Conservation (phyloP, 23 tunicate genomes). For the Styela plicata region DNA sequence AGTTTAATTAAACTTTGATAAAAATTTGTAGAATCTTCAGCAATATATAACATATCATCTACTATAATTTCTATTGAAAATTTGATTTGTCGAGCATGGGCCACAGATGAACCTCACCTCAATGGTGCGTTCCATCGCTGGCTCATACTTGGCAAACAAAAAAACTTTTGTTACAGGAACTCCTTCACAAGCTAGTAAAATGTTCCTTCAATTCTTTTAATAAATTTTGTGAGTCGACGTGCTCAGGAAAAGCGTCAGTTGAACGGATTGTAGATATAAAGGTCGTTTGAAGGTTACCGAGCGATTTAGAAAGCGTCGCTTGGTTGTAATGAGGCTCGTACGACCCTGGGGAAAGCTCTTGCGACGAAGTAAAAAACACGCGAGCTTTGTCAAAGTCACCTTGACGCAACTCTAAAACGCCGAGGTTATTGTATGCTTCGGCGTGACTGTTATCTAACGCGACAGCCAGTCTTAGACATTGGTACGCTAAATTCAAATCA, state of each 20-base stretch:
- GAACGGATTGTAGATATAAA: slow-evolving; percentile 49
- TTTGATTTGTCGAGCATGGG: too few species aligned
- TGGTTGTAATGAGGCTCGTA: slow-evolving; percentile 88
- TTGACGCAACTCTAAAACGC: slow-evolving; percentile 73
- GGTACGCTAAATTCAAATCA: slow-evolving; percentile 78
- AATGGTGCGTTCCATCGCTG: too few species aligned
- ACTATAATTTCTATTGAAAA: too few species aligned
- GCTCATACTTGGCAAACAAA: too few species aligned
- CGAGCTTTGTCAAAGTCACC: slow-evolving; percentile 86
- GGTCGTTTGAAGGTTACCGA: slow-evolving; percentile 76
- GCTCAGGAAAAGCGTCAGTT: slow-evolving; percentile 71
- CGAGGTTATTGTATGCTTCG: slow-evolving; percentile 88
- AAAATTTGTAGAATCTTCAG: too few species aligned
- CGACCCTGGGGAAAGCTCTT: slow-evolving; percentile 57
- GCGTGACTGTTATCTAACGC: slow-evolving; percentile 66
- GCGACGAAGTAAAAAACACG: slow-evolving; percentile 50
- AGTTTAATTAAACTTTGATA: too few species aligned
- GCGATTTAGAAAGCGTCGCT: slow-evolving; percentile 59
- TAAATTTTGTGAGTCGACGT: slow-evolving; percentile 65
- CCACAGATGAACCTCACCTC: too few species aligned
- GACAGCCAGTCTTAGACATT: slow-evolving; percentile 76
- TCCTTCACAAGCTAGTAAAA: slow-evolving; percentile 40
- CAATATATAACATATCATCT: too few species aligned
- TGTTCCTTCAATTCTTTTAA: slow-evolving; percentile 46
- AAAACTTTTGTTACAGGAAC: too few species aligned